A percentile compares a stretch with the other conserved stretches of the same genome.
These are phyloP conservation scores for Eristalis intricaria DNA, from an alignment of 2,888 invertebrate genomes.

Conservation along the genomic window DNA sequence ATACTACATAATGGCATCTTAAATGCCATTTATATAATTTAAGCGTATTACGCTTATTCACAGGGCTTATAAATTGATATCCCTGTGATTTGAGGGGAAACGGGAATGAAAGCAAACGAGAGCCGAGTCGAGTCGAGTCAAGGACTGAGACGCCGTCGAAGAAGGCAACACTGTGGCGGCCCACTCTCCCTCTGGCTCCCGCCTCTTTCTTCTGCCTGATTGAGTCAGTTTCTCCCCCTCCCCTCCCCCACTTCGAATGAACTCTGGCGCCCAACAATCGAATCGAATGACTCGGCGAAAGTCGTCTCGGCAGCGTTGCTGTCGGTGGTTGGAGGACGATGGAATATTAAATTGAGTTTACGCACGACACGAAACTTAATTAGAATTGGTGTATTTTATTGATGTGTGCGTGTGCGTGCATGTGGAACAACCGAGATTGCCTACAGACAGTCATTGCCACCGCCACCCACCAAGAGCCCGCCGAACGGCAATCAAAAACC, in stretches of 20 bases:
- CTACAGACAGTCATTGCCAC: neutral
- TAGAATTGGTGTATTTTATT: conserved; percentile 67
- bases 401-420: conserved; percentile 38
- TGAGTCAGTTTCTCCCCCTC: conserved; percentile 24
- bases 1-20: conserved; percentile 64
- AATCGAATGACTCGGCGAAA: conserved; percentile 24
- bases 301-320: neutral
- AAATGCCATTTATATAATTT: conserved; percentile 71
- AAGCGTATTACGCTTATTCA: conserved; percentile 69
- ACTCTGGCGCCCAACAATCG: conserved; percentile 1
- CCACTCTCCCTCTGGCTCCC: conserved; percentile 8
- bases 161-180: neutral
- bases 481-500: conserved; percentile 53
- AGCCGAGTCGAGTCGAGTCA: neutral
- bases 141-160: neutral
- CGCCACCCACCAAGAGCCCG: neutral
- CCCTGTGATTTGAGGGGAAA: conserved; percentile 25
- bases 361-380: conserved; percentile 71
- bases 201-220: conserved; percentile 34
- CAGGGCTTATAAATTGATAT: conserved; percentile 68
- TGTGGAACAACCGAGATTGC: conserved; percentile 35
- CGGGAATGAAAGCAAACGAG: neutral
- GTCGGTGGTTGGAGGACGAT: conserved; percentile 1
- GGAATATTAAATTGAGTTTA: conserved; percentile 69
- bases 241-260: neutral